Base-by-base conservation (phyloP, 2,888 invertebrate genomes). In the Malachius bipustulatus region DNA sequence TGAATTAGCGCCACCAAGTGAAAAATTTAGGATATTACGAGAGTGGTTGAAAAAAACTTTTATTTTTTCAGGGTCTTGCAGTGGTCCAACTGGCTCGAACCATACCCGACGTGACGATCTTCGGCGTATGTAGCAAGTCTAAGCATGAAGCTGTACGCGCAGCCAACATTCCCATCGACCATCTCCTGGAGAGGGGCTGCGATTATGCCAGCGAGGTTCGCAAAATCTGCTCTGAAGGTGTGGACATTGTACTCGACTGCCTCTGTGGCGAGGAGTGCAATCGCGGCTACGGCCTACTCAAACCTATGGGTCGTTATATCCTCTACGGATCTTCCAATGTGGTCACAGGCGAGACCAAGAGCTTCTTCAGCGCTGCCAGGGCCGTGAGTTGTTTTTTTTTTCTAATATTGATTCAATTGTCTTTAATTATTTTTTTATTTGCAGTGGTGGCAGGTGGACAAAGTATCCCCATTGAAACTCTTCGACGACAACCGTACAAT, bases 401-500 rank as follows among this genome's bases (percentile, higher is more conserved):
- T n/a, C 34, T 14, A 12, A n/a, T 13, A 34, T 30, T 14, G 14
- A 26, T 12, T 30, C 31, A 14, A 13, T 29, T 19, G 2, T 37
- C 16, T 4, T 10, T 10, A 11, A 16, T 15, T 26, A 36, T 26
- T 26, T 19, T 44, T 39, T 49, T 41, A 14, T 46, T 59, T 60
- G 4, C 61, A 82, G 81, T 89, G 88, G 88, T 88, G 87, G 88
- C 87, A 87, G 66, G 85, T 87, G 41, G 88, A 88, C 66, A 89
- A 88, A 66, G 77, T 89, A 44, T 84, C 82, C 3, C 88, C 88
- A 4, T 74, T 87, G 62, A 87, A 85, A 64, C 66, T 89, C 51
- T 88, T 82, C 64, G 87, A 88, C 52, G 88, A 89, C 63, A 89
- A 88, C 69, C 84, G 85, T 66, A 77, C 76, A 40, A 67, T 89